phyloP scores from a whole-genome alignment of 2,113 vertebrate genomes.

The Zosterops pallidus region DNA sequence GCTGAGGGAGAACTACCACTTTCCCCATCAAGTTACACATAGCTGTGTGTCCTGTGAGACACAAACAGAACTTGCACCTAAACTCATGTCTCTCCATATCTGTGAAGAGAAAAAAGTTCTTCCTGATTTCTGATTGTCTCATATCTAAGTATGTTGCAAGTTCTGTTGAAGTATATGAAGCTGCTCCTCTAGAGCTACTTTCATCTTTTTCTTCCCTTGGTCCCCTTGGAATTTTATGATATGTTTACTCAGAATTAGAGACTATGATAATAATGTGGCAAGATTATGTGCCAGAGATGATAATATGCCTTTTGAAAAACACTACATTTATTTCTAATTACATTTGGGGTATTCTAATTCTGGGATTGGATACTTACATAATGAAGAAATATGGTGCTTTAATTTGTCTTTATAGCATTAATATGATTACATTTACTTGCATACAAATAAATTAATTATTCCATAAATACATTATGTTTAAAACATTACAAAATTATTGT shows the following conservation, averaged over 20 bases:
- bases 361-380: not conserved
- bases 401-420: conserved; percentile 49
- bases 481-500: conserved; percentile 42
- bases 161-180: not conserved
- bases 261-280: not conserved
- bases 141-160: not conserved
- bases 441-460: conserved; percentile 46
- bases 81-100: not conserved
- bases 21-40: not conserved
- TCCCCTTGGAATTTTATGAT: not conserved
- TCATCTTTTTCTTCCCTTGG: not conserved
- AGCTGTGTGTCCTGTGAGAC: not conserved
- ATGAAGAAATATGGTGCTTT: not conserved
- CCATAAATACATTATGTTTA: conserved; percentile 37
- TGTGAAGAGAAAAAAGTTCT: not conserved
- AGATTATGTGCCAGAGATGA: not conserved
- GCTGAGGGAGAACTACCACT: not conserved
- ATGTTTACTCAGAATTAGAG: not conserved
- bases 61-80: not conserved
- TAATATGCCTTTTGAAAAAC: not conserved
- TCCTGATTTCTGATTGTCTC: not conserved
- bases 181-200: not conserved
- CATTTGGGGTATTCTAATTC: not conserved
- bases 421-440: conserved; percentile 45
- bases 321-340: not conserved